phyloP scores from a whole-genome alignment of 1,140 invertebrate species.

The Subanguina moxae region DNA sequence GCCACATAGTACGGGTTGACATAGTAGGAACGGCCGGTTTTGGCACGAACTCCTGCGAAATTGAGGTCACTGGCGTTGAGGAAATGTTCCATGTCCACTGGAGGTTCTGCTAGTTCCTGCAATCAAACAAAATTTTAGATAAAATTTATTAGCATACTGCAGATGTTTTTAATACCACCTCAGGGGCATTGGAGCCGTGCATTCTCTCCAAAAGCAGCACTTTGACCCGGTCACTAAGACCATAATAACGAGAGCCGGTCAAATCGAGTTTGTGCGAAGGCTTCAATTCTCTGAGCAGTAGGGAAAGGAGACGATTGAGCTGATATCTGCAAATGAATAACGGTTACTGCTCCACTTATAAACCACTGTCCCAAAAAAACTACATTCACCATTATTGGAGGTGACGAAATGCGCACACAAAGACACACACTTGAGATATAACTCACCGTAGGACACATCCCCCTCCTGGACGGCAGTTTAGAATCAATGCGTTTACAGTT shows the following conservation, averaged over 20 bases:
- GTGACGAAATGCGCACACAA: too few relatives aligned
- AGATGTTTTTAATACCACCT: slow-evolving; percentile 19
- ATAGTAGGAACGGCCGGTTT: slow-evolving; percentile 54
- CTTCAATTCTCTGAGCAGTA: slow-evolving; percentile 53
- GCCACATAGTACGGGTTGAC: slow-evolving; percentile 58
- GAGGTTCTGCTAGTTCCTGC: slow-evolving; percentile 54
- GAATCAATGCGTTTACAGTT: too few relatives aligned
- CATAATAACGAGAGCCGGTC: slow-evolving; percentile 53
- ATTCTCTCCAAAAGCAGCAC: slow-evolving; percentile 55
- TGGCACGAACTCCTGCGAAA: slow-evolving; percentile 53
- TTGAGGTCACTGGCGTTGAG: slow-evolving; percentile 52
- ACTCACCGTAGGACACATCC: too few relatives aligned
- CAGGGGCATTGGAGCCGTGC: slow-evolving; percentile 53
- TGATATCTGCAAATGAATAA: slow-evolving; percentile 36
- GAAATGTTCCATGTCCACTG: slow-evolving; percentile 55
- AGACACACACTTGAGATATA: too few relatives aligned
- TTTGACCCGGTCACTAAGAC: slow-evolving; percentile 54
- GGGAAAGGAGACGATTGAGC: slow-evolving; percentile 53
- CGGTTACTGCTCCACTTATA: too few relatives aligned
- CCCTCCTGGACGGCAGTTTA: too few relatives aligned
- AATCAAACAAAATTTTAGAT: too few relatives aligned
- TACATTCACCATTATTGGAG: too few relatives aligned
- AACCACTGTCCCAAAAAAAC: too few relatives aligned
- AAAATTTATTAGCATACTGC: too few relatives aligned
- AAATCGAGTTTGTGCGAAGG: slow-evolving; percentile 53